These are phyloP conservation scores for Leptoteleia sp. DNA, from an alignment of 1,140 invertebrate species.

Conservation along the genomic window DNA sequence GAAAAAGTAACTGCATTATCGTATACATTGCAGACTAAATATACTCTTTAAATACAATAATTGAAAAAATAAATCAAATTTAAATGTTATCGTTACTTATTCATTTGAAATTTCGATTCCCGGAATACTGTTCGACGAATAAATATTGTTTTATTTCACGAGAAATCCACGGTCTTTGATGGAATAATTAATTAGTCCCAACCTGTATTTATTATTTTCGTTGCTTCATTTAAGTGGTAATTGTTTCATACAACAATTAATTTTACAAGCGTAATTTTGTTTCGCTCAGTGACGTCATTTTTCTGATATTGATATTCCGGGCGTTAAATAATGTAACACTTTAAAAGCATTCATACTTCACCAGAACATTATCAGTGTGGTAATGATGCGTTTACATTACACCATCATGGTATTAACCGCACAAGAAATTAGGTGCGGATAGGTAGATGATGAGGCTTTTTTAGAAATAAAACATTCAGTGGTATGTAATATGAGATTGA, in stretches of 20 bases:
- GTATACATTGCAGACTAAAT: too few species aligned
- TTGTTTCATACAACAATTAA: background rate
- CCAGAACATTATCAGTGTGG: conserved; percentile 21
- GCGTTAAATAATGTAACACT: conserved; percentile 29
- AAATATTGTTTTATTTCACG: too few species aligned
- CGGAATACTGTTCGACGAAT: too few species aligned
- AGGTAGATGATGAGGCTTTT: background rate
- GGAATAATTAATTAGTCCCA: too few species aligned
- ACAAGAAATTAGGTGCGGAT: conserved; percentile 12
- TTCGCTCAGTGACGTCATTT: background rate
- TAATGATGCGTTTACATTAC: conserved; percentile 20
- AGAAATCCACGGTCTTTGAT: too few species aligned
- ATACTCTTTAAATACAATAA: too few species aligned
- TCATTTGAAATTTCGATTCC: too few species aligned
- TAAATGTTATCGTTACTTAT: too few species aligned
- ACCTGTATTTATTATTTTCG: too few species aligned
- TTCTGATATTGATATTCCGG: background rate
- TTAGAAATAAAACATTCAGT: background rate
- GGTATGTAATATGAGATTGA: background rate
- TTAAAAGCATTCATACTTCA: conserved; percentile 33
- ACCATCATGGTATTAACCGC: conserved; percentile 2
- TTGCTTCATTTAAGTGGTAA: too few species aligned
- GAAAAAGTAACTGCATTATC: too few species aligned
- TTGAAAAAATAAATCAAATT: too few species aligned
- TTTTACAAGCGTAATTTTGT: background rate